A percentile compares a stretch with the other conserved stretches of the same genome.
phyloP scores from a whole-genome alignment of 2,797 vertebrate genomes.

The Yasuhikotakia modesta region DNA sequence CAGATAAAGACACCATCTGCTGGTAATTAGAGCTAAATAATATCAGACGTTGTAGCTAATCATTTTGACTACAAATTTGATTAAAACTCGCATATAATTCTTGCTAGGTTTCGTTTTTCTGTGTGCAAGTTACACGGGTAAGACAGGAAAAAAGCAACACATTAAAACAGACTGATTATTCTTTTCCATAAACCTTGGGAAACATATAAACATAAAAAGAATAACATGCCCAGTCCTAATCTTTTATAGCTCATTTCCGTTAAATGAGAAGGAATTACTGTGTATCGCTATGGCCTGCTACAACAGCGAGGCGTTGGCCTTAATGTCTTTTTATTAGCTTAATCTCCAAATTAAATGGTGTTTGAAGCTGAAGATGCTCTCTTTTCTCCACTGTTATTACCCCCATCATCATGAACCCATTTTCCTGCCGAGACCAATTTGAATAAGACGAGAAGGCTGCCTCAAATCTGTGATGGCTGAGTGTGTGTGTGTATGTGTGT shows the following conservation, averaged over 20 bases:
- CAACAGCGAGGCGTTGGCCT: conserved; percentile 76
- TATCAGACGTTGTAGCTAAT: conserved; percentile 97
- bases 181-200: conserved; percentile 56
- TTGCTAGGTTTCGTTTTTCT: conserved; percentile 56
- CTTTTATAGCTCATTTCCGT: conserved; percentile 91
- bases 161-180: conserved; percentile 45
- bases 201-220: conserved; percentile 61
- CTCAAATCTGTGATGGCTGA: conserved; percentile 91
- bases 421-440: conserved; percentile 97
- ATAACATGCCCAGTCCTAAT: conserved; percentile 59
- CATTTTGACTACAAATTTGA: conserved; percentile 99
- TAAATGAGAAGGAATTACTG: conserved; percentile 87
- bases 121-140: conserved; percentile 39
- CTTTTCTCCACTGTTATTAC: conserved; percentile 85
- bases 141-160: conserved; percentile 35
- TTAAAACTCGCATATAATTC: conserved; percentile 89
- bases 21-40: conserved; percentile 99
- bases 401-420: conserved; percentile 93
- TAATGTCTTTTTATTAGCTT: conserved; percentile 92
- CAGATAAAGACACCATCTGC: conserved; percentile 99
- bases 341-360: conserved; percentile 94
- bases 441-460: conserved; percentile 92
- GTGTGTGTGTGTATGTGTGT: conserved; percentile 61
- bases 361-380: conserved; percentile 83
- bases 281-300: conserved; percentile 83